Evolutionary conservation across 2,113 vertebrate species (phyloP).

Genomic region (Muscicapa adusta): DNA sequence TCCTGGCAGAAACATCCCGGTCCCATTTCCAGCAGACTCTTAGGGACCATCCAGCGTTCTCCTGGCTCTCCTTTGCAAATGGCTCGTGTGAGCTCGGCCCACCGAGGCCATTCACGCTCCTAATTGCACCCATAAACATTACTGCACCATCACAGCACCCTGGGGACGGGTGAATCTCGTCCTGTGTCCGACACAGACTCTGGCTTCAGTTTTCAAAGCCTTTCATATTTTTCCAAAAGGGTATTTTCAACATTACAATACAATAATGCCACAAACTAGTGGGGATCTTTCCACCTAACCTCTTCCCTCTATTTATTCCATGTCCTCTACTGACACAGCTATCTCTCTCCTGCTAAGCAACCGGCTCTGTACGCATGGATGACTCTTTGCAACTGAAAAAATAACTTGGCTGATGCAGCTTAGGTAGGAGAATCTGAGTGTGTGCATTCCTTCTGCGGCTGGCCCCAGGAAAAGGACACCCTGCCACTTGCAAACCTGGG

Average conservation of each 20-base stretch:
- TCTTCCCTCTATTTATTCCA: background rate
- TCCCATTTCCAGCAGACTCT: background rate
- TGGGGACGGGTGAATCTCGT: background rate
- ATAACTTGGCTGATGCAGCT: constrained; percentile 30
- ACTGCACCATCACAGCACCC: background rate
- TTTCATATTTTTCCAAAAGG: background rate
- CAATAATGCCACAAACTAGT: background rate
- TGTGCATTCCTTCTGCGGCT: constrained; percentile 24
- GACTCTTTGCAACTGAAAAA: constrained; percentile 50
- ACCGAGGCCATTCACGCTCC: background rate
- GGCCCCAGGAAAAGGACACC: constrained; percentile 56
- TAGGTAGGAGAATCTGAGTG: constrained; percentile 52
- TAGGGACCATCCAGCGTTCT: background rate
- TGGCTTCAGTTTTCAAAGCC: background rate
- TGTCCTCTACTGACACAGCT: background rate
- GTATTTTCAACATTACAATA: background rate
- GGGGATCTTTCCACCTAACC: background rate
- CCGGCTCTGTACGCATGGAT: background rate
- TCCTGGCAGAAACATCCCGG: background rate
- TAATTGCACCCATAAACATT: background rate
- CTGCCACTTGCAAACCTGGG: constrained; percentile 49
- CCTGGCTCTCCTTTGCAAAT: background rate
- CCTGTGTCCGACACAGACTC: background rate
- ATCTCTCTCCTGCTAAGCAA: constrained; percentile 34
- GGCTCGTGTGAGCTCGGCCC: background rate